Evolutionary conservation across 2,797 vertebrate species (phyloP).

Genomic region (Morelia viridis): DNA sequence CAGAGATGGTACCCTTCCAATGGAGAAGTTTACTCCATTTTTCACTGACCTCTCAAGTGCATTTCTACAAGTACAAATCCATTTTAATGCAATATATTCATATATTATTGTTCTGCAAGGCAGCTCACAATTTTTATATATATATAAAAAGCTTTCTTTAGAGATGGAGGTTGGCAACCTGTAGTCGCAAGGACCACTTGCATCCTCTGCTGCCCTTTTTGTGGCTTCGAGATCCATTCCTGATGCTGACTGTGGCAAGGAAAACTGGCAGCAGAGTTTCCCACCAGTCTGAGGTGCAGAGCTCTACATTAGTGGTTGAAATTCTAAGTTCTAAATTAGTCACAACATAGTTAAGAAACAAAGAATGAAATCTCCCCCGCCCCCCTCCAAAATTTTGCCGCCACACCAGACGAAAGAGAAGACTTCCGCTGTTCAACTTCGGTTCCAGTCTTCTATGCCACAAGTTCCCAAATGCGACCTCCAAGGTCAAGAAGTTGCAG

Average conservation of each 20-base stretch:
- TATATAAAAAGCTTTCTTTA: not conserved
- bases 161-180: not conserved
- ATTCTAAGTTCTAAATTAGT: not conserved
- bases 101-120: not conserved
- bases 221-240: too few species aligned
- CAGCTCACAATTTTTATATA: not conserved
- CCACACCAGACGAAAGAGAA: not conserved
- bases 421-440: not conserved
- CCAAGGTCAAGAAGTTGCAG: not conserved
- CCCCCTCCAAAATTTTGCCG: not conserved
- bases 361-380: not conserved
- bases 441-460: not conserved
- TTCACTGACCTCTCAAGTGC: not conserved
- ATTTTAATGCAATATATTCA: not conserved
- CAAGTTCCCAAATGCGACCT: not conserved
- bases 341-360: not conserved
- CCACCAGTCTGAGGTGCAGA: too few species aligned
- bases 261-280: too few species aligned
- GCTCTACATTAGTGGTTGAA: too few species aligned
- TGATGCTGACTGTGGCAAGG: too few species aligned
- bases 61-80: not conserved
- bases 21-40: not conserved
- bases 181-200: not conserved
- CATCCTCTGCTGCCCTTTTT: too few species aligned
- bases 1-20: not conserved